Evolutionary conservation across 2,888 invertebrate species (phyloP), one percentile per base, ranked within the genome.

Genomic region (Pachymerium ferrugineum): DNA sequence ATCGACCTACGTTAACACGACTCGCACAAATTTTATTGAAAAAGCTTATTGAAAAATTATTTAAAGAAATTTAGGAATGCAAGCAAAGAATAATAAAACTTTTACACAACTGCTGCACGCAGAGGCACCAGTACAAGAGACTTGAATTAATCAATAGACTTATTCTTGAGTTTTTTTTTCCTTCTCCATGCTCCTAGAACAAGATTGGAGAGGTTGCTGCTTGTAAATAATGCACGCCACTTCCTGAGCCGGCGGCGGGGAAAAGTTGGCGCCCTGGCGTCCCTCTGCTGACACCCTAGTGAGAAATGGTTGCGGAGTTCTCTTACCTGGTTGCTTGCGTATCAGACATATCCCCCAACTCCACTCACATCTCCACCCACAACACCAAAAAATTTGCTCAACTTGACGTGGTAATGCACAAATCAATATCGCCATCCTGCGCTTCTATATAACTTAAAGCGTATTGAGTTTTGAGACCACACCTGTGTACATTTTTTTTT

Each of bases 201-300:
- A 47, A 47, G 47, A 47, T 47, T 47, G 47, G 47, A 47, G 47
- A 47, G 47, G 47, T 47, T 47, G 47, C 47, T 47, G 47, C 47
- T 47, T 16, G 47, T 47, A 47, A 47, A 47, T 47, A 47, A 47
- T 47, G 47, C 47, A 47, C 47, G 47, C 47, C 47, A 19, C 47
- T 16, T 47, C 47, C 47, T 47, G 47, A 47, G 47, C 47, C 10
- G 22, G 47, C 47, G 16, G 47, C 47, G 22, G 47, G 47, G 47
- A 47, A 47, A 47, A 47, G 16, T 47, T 47, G 47, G 47, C 47
- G 47, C 47, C 47, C 47, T 19, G 47, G 47, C 47, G 47, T 47
- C 47, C 47, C 47, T 47, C 16, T 22, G 47, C 47, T 47, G 47
- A 47, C 47, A 47, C 47, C 47, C 47, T 47, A 16, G 47, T 47